A percentile compares a stretch with the other conserved stretches of the same genome.
These are phyloP conservation scores for Ips typographus DNA, from an alignment of 1,140 invertebrate genomes.

Conservation along the genomic window DNA sequence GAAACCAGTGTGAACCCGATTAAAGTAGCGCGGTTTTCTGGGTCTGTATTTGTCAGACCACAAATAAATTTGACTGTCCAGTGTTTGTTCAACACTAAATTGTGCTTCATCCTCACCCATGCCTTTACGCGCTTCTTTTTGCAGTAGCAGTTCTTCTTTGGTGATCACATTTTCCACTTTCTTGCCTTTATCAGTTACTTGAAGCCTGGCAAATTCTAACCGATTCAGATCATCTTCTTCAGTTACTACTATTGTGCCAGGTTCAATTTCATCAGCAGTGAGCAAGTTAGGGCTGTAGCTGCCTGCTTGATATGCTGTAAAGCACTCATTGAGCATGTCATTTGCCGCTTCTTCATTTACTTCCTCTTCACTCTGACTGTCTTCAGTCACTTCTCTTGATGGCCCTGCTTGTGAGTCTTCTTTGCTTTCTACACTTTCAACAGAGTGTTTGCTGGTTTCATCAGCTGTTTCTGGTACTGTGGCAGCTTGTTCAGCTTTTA, in stretches of 20 bases:
- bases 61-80: slow-evolving; percentile 86
- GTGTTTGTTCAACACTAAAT: slow-evolving; percentile 87
- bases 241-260: slow-evolving; percentile 77
- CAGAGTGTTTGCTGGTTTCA: slow-evolving; percentile 22
- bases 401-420: background rate
- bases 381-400: slow-evolving; percentile 12
- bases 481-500: slow-evolving; percentile 86
- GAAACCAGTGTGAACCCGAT: slow-evolving; percentile 93
- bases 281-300: slow-evolving; percentile 83
- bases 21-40: slow-evolving; percentile 96
- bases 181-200: slow-evolving; percentile 60
- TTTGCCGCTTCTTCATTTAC: slow-evolving; percentile 52
- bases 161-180: slow-evolving; percentile 59
- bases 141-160: slow-evolving; percentile 64
- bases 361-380: slow-evolving; percentile 28
- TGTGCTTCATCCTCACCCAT: slow-evolving; percentile 88
- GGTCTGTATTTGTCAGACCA: slow-evolving; percentile 99
- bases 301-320: slow-evolving; percentile 74
- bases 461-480: slow-evolving; percentile 51
- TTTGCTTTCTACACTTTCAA: background rate
- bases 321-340: slow-evolving; percentile 62
- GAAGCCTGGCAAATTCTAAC: slow-evolving; percentile 70
- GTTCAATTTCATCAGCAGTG: slow-evolving; percentile 69
- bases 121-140: slow-evolving; percentile 81
- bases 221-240: slow-evolving; percentile 78